phyloP scores from a whole-genome alignment of 2,797 vertebrate genomes.

The Telmatherina bonti region DNA sequence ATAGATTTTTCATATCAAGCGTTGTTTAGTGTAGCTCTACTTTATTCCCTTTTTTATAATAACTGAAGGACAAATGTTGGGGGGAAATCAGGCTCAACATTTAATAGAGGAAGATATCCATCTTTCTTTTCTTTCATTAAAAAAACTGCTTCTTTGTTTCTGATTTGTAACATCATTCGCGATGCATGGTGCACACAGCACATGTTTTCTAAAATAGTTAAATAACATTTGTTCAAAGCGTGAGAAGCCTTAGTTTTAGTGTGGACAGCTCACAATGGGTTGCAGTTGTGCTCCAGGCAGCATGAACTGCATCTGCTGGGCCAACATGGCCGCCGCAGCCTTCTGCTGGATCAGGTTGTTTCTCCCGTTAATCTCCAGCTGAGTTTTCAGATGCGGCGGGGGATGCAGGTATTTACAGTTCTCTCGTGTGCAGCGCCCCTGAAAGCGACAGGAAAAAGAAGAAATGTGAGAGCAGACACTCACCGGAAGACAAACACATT shows the following conservation, averaged over 20 bases:
- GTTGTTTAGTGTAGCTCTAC: background rate
- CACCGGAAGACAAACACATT: constrained; percentile 27
- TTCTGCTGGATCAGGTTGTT: constrained; percentile 99
- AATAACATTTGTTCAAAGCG: constrained; percentile 6
- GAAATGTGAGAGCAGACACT: constrained; percentile 5
- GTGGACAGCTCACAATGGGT: constrained; percentile 89
- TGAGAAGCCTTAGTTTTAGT: constrained; percentile 1
- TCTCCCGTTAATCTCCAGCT: constrained; percentile 97
- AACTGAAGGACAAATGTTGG: background rate
- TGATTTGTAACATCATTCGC: background rate
- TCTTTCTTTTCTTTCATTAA: too few relatives aligned
- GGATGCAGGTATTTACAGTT: constrained; percentile 99
- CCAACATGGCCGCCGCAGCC: constrained; percentile 95
- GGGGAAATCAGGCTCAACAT: too few relatives aligned
- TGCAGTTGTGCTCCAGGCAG: constrained; percentile 93
- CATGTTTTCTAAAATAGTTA: background rate
- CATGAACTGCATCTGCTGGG: constrained; percentile 99
- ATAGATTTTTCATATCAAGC: background rate
- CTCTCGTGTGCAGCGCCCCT: constrained; percentile 96
- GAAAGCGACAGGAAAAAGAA: constrained; percentile 23
- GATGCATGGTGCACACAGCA: background rate
- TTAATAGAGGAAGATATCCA: background rate
- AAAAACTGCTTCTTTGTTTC: background rate
- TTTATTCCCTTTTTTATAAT: background rate
- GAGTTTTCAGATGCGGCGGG: constrained; percentile 96